Percentiles rank a stretch among this genome's conserved stretches.
Conservation (phyloP, 2,888 invertebrate species). For the Mythimna lalbum region DNA sequence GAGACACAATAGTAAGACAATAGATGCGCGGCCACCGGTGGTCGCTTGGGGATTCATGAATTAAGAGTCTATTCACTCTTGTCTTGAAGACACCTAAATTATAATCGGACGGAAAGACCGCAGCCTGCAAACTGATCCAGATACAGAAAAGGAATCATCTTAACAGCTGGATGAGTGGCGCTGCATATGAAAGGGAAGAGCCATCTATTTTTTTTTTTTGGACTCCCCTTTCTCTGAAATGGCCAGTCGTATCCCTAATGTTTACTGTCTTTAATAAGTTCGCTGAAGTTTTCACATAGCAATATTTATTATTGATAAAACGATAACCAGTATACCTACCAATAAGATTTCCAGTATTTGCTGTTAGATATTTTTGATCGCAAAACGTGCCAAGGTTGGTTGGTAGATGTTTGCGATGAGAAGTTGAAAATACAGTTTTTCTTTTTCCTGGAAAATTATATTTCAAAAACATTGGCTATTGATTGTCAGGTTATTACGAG, state of each 20-base stretch:
- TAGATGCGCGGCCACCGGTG: too few species aligned
- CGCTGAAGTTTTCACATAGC: background rate
- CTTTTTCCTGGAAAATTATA: slow-evolving; percentile 41
- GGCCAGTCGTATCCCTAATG: background rate
- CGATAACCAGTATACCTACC: slow-evolving; percentile 22
- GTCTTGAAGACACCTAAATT: too few species aligned
- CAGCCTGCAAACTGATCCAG: too few species aligned
- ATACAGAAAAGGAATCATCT: too few species aligned
- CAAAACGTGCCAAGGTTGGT: slow-evolving; percentile 44
- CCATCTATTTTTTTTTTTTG: too few species aligned
- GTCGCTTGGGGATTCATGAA: too few species aligned
- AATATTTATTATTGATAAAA: background rate
- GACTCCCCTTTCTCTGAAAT: too few species aligned
- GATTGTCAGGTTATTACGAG: slow-evolving; percentile 12
- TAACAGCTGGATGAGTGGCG: too few species aligned
- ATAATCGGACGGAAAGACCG: too few species aligned
- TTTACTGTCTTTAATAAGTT: background rate
- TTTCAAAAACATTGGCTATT: slow-evolving; percentile 26
- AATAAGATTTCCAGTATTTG: slow-evolving; percentile 40
- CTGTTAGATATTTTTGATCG: slow-evolving; percentile 37
- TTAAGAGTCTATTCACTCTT: too few species aligned
- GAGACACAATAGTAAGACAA: too few species aligned
- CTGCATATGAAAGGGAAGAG: too few species aligned
- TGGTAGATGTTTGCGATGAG: slow-evolving; percentile 43
- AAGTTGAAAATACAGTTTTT: slow-evolving; percentile 35